Percentiles rank a stretch among this genome's conserved stretches.
These are phyloP conservation scores for Melieria crassipennis DNA, from an alignment of 2,888 invertebrate species.

Conservation along the genomic window DNA sequence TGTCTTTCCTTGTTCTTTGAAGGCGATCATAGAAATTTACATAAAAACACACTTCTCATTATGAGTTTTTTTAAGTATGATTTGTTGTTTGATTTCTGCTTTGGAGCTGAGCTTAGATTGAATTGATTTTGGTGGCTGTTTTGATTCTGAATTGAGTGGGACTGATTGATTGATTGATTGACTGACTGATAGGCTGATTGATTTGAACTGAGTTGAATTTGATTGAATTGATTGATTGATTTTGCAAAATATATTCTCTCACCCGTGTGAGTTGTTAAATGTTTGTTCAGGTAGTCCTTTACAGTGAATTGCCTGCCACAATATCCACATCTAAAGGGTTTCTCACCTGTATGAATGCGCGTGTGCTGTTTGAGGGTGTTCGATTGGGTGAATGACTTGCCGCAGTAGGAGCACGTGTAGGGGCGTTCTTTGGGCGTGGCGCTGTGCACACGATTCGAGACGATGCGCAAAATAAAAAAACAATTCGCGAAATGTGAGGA, in stretches of 20 bases:
- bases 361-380: slow-evolving; percentile 66
- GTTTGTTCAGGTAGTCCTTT: slow-evolving; percentile 66
- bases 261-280: slow-evolving; percentile 67
- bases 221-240: slow-evolving; percentile 47
- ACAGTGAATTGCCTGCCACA: slow-evolving; percentile 66
- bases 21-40: no score
- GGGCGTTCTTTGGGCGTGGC: slow-evolving; percentile 66
- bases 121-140: slow-evolving; percentile 16
- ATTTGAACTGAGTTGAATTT: slow-evolving; percentile 40
- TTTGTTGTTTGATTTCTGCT: slow-evolving; percentile 33
- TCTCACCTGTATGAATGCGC: slow-evolving; percentile 66
- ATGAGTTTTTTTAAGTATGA: slow-evolving; percentile 37
- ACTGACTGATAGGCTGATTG: slow-evolving; percentile 43
- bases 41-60: slow-evolving; percentile 33
- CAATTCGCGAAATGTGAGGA: no score
- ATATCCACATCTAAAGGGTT: slow-evolving; percentile 66
- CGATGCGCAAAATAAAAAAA: slow-evolving; percentile 35
- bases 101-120: slow-evolving; percentile 43
- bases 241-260: slow-evolving; percentile 63
- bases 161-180: slow-evolving; percentile 45
- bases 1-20: no score
- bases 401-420: slow-evolving; percentile 65
- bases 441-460: slow-evolving; percentile 53
- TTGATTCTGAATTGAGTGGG: slow-evolving; percentile 20
- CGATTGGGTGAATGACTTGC: slow-evolving; percentile 66